Base-by-base conservation (phyloP, 2,888 invertebrate species). In the Lobophora halterata region DNA sequence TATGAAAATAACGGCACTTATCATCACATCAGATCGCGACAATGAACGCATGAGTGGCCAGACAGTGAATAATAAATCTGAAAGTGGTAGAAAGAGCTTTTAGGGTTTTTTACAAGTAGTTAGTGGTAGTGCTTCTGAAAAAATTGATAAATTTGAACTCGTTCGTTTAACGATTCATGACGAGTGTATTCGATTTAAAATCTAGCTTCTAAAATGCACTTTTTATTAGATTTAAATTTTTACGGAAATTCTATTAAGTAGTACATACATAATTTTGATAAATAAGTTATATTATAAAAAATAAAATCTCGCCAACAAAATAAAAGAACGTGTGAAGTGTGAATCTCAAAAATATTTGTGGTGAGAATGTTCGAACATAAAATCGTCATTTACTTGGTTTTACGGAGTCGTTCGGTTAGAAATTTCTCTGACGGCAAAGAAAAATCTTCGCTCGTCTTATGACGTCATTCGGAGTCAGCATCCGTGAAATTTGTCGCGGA, bases 401-500 rank as follows among this genome's bases (percentile, higher is more conserved):
- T 64, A 55, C 61, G 56, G 53, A 71, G 61, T 74, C 72, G 69
- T 80, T 80, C 74, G 58, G 71, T 61, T 72, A 68, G 76, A 79
- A 82, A 78, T 73, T 72, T 73, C 50, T 46, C 49, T 42, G 62
- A 56, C 65, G 69, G 53, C 52, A 64, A 62, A 73, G 69, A 71
- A 71, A 51, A 79, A 76, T 78, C 70, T 70, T 64, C 61, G 68
- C 71, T 60, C 79, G 65, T 73, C 79, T 82, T 58, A 63, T 49
- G 49, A 57, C 61, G 51, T 65, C 71, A 67, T 71, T 68, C 61
- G 52, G 42, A 66, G 34, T 74, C 83, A 78, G 65, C 66, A 57
- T 43, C 79, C 81, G 82, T 86, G 79, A 86, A 86, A 86, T 86
- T 83, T 64, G 74, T 64, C 74, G 73, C 70, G 71, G 71, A 57